These are phyloP conservation scores for Sinotaia quadrata DNA, from an alignment of 2,888 invertebrate species.

Conservation along the genomic window DNA sequence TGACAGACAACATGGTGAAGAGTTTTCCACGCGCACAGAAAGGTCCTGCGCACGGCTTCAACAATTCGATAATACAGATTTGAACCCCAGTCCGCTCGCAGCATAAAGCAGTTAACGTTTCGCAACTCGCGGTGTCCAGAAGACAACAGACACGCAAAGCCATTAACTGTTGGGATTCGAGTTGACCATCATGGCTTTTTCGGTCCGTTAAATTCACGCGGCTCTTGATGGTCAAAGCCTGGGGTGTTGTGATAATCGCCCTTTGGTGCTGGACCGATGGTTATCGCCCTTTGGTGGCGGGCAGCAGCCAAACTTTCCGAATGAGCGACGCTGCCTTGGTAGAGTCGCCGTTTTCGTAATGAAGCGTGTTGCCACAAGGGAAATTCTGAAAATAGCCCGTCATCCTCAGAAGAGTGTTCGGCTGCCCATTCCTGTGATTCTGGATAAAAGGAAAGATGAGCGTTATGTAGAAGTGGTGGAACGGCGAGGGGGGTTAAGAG, in stretches of 20 bases:
- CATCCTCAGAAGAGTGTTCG: neutral
- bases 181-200: no score
- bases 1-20: no score
- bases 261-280: no score
- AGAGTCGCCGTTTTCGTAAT: constrained; percentile 36
- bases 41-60: no score
- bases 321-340: neutral
- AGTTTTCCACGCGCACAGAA: no score
- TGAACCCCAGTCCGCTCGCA: no score
- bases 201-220: no score
- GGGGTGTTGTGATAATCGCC: constrained; percentile 16
- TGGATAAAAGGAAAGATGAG: neutral
- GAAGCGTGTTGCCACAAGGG: constrained; percentile 44
- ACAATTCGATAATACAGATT: no score
- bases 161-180: no score
- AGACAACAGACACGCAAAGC: no score
- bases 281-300: constrained; percentile 2
- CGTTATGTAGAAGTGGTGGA: neutral
- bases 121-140: no score
- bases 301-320: constrained; percentile 14
- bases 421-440: neutral
- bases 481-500: neutral
- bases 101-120: no score
- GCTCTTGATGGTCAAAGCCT: constrained; percentile 8
- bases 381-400: constrained; percentile 42